Evolutionary conservation across 1,140 invertebrate species (phyloP).

Genomic region (Geopemphigus sp.): DNA sequence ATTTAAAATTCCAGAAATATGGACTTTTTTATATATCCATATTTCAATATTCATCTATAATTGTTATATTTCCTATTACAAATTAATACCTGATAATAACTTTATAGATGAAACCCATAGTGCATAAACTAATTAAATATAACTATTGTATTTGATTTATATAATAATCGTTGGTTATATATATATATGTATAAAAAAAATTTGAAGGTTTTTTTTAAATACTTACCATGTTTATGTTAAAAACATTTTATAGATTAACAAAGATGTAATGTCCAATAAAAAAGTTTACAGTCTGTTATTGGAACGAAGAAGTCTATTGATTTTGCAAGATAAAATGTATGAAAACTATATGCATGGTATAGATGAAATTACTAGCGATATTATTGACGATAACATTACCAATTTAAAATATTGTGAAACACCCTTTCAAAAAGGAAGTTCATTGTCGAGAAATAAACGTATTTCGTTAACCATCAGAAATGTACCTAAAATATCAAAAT

Average conservation of each 20-base stretch:
- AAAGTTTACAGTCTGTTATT: slow-evolving; percentile 68
- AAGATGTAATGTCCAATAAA: slow-evolving; percentile 38
- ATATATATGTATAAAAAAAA: too few species aligned
- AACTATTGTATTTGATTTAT: too few species aligned
- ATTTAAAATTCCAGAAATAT: too few species aligned
- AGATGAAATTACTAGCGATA: slow-evolving; percentile 69
- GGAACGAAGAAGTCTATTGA: slow-evolving; percentile 82
- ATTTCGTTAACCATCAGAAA: slow-evolving; percentile 91
- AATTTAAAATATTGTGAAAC: slow-evolving; percentile 68
- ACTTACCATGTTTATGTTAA: too few species aligned
- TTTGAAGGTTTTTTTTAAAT: too few species aligned
- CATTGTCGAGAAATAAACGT: slow-evolving; percentile 67
- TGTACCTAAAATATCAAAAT: slow-evolving; percentile 85
- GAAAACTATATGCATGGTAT: slow-evolving; percentile 86
- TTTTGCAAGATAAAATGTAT: slow-evolving; percentile 83
- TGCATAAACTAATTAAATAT: too few species aligned
- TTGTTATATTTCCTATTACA: too few species aligned
- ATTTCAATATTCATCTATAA: too few species aligned
- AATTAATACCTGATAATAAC: too few species aligned
- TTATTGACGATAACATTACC: slow-evolving; percentile 63
- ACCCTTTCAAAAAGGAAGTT: slow-evolving; percentile 60
- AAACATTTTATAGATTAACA: slow-evolving; percentile 20
- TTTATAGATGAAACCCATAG: too few species aligned
- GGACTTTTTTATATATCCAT: too few species aligned
- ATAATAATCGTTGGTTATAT: too few species aligned